Evolutionary conservation across 2,113 vertebrate genomes (phyloP).

Genomic region (Puma concolor): DNA sequence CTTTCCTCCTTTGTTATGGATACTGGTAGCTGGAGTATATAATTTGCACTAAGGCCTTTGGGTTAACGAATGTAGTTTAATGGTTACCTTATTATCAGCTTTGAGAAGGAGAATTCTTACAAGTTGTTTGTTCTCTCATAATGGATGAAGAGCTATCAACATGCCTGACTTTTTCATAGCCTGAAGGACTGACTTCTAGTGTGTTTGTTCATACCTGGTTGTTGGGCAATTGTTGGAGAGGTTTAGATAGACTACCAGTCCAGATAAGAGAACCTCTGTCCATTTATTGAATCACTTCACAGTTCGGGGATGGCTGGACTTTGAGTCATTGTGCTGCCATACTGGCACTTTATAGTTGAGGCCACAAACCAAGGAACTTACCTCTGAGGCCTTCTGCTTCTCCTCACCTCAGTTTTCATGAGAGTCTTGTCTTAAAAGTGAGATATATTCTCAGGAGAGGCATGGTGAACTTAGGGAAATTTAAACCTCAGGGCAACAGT

Average conservation of each 20-base stretch:
- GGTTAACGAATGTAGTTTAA: conserved; percentile 18
- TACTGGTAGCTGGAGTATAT: not conserved
- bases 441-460: conserved; percentile 33
- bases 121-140: conserved; percentile 24
- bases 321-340: conserved; percentile 41
- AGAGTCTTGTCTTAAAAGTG: conserved; percentile 55
- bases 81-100: not conserved
- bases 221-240: conserved; percentile 46
- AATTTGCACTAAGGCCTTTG: not conserved
- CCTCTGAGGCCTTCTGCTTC: conserved; percentile 10
- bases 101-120: conserved; percentile 9
- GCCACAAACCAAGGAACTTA: conserved; percentile 13
- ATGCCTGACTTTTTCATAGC: not conserved
- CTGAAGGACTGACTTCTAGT: not conserved
- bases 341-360: not conserved
- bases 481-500: conserved; percentile 64
- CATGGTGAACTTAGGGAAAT: conserved; percentile 69
- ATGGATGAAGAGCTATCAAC: not conserved
- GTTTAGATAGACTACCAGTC: not conserved
- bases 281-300: conserved; percentile 43
- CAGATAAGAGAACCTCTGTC: conserved; percentile 60
- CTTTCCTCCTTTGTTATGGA: conserved; percentile 22
- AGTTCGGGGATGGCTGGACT: conserved; percentile 29
- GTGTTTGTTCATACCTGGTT: conserved; percentile 56
- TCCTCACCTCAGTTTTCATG: not conserved